Conservation (phyloP, 2,113 vertebrate genomes). For the Callorhinus ursinus region DNA sequence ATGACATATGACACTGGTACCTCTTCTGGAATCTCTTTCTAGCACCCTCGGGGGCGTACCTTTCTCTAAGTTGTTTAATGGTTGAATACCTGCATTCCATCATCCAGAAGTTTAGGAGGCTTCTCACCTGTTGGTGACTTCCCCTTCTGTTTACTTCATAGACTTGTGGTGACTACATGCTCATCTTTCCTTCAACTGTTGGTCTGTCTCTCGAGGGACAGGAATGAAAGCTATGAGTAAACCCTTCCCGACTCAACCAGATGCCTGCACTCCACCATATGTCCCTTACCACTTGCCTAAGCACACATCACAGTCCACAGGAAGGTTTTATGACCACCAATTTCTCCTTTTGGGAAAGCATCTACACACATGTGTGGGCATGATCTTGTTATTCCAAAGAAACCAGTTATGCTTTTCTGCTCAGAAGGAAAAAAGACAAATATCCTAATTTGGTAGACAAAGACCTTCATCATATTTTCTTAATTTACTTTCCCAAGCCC, state of each 20-base stretch:
- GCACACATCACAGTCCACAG: accelerated
- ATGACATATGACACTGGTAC: neutral
- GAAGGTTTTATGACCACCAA: too few species aligned
- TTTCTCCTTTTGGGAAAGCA: neutral
- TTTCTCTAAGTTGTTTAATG: neutral
- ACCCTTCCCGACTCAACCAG: neutral
- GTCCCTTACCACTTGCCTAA: too few species aligned
- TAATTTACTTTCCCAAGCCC: neutral
- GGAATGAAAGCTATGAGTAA: too few species aligned
- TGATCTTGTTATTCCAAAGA: neutral
- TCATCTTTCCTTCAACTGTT: too few species aligned
- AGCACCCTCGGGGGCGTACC: too few species aligned
- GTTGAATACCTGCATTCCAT: neutral
- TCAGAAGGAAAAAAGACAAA: neutral
- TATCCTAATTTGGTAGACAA: neutral
- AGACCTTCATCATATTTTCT: neutral
- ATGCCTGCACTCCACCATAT: neutral
- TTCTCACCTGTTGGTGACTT: neutral
- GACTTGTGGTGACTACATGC: too few species aligned
- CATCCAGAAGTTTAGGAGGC: neutral
- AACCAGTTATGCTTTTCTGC: neutral
- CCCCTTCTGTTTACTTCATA: too few species aligned
- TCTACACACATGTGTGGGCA: neutral
- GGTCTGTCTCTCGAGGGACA: neutral
- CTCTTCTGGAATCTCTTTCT: neutral